Conservation (phyloP, 2,888 invertebrate genomes). For the Sesia apiformis region DNA sequence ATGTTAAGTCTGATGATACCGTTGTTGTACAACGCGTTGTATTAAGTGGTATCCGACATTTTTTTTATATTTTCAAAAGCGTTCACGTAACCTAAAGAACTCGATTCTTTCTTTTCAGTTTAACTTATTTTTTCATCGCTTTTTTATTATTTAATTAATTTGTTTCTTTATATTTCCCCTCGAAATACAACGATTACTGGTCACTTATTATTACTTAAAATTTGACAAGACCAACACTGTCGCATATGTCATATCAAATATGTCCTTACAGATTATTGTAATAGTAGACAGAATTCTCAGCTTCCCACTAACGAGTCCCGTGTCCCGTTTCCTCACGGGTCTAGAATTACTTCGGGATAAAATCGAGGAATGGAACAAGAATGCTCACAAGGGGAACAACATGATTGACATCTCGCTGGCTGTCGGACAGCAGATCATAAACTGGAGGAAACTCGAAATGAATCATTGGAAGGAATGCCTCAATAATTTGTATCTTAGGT, state of each 20-base stretch:
- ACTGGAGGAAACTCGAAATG: conserved; percentile 94
- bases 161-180: no score
- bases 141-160: no score
- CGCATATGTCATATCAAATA: neutral
- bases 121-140: no score
- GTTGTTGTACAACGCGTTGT: no score
- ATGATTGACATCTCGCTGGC: conserved; percentile 81
- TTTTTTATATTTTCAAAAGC: no score
- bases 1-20: no score
- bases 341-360: conserved; percentile 91
- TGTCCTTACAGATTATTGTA: conserved; percentile 73
- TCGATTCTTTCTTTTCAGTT: no score
- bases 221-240: no score
- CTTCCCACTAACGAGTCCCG: conserved; percentile 86
- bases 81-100: no score
- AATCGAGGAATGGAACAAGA: conserved; percentile 93
- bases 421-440: conserved; percentile 87
- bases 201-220: no score
- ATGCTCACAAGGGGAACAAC: conserved; percentile 90
- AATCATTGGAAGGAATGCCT: conserved; percentile 90
- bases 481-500: conserved; percentile 77
- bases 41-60: no score
- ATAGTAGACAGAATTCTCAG: conserved; percentile 78
- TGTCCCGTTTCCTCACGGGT: conserved; percentile 92
- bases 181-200: no score